A percentile compares a stretch with the other conserved stretches of the same genome.
Evolutionary conservation across 2,888 invertebrate species (phyloP).

Genomic region (Apoderus coryli): DNA sequence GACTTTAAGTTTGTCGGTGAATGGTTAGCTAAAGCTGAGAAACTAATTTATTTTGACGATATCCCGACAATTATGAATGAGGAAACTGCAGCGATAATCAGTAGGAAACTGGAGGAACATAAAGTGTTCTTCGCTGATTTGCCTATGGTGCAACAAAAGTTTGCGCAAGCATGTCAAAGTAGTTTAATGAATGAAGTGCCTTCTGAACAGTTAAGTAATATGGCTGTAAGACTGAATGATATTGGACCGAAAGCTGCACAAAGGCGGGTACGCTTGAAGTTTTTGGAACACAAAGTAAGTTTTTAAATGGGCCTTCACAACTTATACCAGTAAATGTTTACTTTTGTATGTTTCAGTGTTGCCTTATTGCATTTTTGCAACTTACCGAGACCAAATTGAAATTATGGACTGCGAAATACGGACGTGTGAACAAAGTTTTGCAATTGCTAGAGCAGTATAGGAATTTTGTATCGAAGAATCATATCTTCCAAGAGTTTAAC

Average conservation of each 20-base stretch:
- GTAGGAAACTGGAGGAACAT: conserved; percentile 78
- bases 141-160: conserved; percentile 61
- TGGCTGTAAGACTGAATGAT: conserved; percentile 62
- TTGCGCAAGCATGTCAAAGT: conserved; percentile 56
- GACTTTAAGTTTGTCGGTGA: conserved; percentile 75
- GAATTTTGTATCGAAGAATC: conserved; percentile 83
- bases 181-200: conserved; percentile 57
- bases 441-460: conserved; percentile 77
- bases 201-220: conserved; percentile 64
- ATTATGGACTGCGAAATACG: conserved; percentile 82
- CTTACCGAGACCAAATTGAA: conserved; percentile 80
- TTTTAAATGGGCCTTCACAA: conserved; percentile 1
- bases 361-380: conserved; percentile 82
- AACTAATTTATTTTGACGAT: conserved; percentile 64
- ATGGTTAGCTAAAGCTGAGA: conserved; percentile 83
- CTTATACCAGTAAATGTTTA: conserved; percentile 1
- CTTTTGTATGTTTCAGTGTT: conserved; percentile 44
- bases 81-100: conserved; percentile 75
- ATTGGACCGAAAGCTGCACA: conserved; percentile 66
- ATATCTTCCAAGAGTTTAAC: conserved; percentile 88
- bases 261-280: conserved; percentile 72
- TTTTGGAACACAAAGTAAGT: conserved; percentile 68
- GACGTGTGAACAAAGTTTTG: conserved; percentile 65
- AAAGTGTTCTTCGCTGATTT: conserved; percentile 78
- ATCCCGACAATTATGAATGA: conserved; percentile 76